Conservation (phyloP, 2,797 vertebrate species). For the Kryptolebias ocellatus region DNA sequence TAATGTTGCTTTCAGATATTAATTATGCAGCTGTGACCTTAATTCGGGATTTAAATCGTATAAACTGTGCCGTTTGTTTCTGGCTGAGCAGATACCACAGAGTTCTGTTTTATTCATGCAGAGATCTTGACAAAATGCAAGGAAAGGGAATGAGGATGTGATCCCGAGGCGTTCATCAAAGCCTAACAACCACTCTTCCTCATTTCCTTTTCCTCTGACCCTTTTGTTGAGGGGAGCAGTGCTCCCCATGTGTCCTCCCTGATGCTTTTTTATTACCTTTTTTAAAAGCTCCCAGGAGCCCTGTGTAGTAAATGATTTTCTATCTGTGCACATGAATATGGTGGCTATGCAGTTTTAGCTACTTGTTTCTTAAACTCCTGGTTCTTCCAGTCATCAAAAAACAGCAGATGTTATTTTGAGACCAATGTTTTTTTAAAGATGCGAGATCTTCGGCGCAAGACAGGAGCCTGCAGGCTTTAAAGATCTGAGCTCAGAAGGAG, state of each 20-base stretch:
- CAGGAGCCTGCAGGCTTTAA: constrained; percentile 7
- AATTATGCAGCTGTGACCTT: constrained; percentile 44
- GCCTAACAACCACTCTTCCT: constrained; percentile 28
- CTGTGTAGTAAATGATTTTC: constrained; percentile 16
- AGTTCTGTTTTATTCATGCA: constrained; percentile 1
- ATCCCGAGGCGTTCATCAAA: constrained; percentile 17
- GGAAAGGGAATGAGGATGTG: constrained; percentile 9
- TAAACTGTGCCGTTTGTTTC: constrained; percentile 29
- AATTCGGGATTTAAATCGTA: constrained; percentile 36
- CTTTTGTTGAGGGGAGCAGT: constrained; percentile 35
- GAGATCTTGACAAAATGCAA: not conserved
- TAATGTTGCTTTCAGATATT: constrained; percentile 17
- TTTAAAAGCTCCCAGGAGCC: constrained; percentile 32
- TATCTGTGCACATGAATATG: constrained; percentile 8
- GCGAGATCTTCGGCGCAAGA: not conserved
- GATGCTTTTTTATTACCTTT: constrained; percentile 21
- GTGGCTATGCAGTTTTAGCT: constrained; percentile 10
- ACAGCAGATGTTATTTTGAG: not conserved
- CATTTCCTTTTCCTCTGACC: constrained; percentile 35
- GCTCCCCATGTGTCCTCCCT: constrained; percentile 35
- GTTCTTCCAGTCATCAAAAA: constrained; percentile 12
- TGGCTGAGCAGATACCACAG: constrained; percentile 7
- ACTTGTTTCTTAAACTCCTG: constrained; percentile 14
- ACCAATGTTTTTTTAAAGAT: constrained; percentile 26
- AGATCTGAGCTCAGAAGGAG: not conserved